Base-by-base conservation (phyloP, 1,140 invertebrate genomes). In the Penaeus chinensis region DNA sequence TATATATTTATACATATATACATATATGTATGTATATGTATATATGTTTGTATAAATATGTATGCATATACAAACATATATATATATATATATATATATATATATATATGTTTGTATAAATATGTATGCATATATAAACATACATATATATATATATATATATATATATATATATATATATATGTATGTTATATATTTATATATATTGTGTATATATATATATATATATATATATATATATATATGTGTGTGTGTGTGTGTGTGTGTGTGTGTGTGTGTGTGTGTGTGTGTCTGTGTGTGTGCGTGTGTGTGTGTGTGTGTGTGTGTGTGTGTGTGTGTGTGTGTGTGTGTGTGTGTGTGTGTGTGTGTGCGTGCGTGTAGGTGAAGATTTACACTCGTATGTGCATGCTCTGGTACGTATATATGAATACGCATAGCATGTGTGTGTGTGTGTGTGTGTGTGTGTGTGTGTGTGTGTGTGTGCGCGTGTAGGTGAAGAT, bases 271-370 rank as follows among this genome's bases (percentile, higher is more conserved):
- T 77, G 74, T 77, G 32, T 77, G 32, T 77, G 32, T 77, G 32
- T 77, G 32, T 77, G n/a, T 77, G 32, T 77, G 32, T 77, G 32
- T 77, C 20, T 77, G 32, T 77, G 32, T 77, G 32, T 77, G 32
- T 77, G 32, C 42, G 47, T 81, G 47, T 81, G 42, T 81, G 42
- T 81, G 42, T 81, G 42, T 81, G 42, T 81, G 42, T 81, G 47
- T 81, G 47, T 81, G 47, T 81, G 47, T 81, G 42, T 81, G 47
- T 81, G 11, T 81, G 42, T 81, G 47, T 81, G 32, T 54, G 32
- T 62, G 16, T 81, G 42, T 54, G 42, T 60, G 47, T 54, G 42
- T 54, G 47, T 54, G 47, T 54, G 42, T 54, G 47, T 54, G 47
- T 81, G 47, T 62, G 32, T 61, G 42, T 62, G 47, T 61, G 47